Conservation (phyloP, 2,888 invertebrate genomes). For the Drosophila sordidapex region DNA sequence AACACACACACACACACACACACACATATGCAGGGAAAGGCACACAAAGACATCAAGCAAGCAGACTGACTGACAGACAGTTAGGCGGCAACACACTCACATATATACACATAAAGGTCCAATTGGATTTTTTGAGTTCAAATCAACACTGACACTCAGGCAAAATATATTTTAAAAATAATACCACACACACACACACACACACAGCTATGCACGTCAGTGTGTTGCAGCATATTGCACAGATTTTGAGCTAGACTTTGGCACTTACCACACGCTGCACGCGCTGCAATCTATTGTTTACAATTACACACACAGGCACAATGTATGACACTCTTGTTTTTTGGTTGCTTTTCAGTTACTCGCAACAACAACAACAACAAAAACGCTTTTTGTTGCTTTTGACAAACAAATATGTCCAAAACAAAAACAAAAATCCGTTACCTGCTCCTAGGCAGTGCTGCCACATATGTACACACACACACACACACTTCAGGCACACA, state of each 20-base stretch:
- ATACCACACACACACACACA: constrained; percentile 6
- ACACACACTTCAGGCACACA: neutral
- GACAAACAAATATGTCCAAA: no score
- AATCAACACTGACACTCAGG: constrained; percentile 21
- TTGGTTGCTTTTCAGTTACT: no score
- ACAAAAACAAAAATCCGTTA: neutral
- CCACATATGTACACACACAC: constrained; percentile 2
- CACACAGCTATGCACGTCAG: neutral
- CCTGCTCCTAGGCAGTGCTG: constrained; percentile 11
- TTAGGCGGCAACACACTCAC: constrained; percentile 7
- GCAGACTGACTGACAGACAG: constrained; percentile 18
- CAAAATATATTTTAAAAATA: neutral
- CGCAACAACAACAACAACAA: no score
- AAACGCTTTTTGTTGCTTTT: no score
- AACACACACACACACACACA: constrained; percentile 19
- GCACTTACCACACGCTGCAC: constrained; percentile 10
- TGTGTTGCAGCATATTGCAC: constrained; percentile 44
- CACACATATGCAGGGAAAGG: neutral
- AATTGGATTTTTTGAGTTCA: constrained; percentile 41
- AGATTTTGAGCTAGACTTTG: constrained; percentile 56
- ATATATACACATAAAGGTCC: constrained; percentile 15
- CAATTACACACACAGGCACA: constrained; percentile 4
- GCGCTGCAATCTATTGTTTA: constrained; percentile 19
- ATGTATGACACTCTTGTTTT: no score
- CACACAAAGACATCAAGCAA: constrained; percentile 24